A percentile compares a stretch with the other conserved stretches of the same genome.
Evolutionary conservation across 1,140 invertebrate genomes (phyloP).

Genomic region (Ladona fulva): DNA sequence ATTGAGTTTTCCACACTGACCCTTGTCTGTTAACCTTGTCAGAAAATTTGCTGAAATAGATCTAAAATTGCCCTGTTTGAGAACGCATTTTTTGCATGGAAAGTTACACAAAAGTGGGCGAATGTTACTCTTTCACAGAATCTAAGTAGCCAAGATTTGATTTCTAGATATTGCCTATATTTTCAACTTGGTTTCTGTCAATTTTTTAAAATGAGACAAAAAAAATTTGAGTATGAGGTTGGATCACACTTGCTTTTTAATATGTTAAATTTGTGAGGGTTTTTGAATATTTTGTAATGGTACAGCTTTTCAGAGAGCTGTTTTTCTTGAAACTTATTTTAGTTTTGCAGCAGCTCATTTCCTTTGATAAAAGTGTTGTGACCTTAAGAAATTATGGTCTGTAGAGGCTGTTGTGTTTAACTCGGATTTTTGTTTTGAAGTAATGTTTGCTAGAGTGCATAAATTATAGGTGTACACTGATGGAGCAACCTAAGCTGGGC

Average conservation of each 20-base stretch:
- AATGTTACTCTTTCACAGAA: neutral
- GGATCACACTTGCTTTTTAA: neutral
- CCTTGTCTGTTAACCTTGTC: neutral
- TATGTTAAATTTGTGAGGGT: neutral
- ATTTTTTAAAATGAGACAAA: neutral
- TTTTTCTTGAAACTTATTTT: neutral
- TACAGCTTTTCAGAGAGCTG: neutral
- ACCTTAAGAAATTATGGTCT: neutral
- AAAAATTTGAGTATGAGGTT: neutral
- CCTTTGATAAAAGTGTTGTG: neutral
- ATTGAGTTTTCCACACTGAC: neutral
- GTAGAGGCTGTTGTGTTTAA: too few species aligned
- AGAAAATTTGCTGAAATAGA: neutral
- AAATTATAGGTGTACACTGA: conserved; percentile 6
- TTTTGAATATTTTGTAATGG: neutral
- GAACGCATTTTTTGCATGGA: neutral
- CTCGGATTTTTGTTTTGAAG: neutral
- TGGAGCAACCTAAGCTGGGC: neutral
- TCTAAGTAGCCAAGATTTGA: neutral
- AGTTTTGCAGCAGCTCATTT: conserved; percentile 4
- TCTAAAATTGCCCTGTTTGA: neutral
- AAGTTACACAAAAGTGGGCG: neutral
- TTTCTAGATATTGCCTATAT: neutral
- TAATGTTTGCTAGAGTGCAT: neutral
- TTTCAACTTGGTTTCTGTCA: neutral